phyloP scores from a whole-genome alignment of 2,113 vertebrate species.

The Corythornis vintsioides region DNA sequence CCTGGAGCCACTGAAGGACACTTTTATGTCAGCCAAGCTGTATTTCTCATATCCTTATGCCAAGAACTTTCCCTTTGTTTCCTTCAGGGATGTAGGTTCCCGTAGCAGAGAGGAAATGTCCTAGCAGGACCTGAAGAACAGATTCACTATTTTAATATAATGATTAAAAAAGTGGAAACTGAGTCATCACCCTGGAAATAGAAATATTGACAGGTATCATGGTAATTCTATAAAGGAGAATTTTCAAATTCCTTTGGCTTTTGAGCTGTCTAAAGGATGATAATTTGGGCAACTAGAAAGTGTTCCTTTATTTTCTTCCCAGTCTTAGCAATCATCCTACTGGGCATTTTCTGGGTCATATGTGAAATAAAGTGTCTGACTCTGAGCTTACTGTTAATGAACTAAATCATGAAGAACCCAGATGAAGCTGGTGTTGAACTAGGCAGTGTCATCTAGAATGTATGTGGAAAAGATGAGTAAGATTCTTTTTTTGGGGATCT shows the following conservation, averaged over 20 bases:
- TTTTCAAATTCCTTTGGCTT: neutral
- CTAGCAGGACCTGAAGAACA: neutral
- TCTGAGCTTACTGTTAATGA: neutral
- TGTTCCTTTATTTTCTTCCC: neutral
- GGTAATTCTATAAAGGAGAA: neutral
- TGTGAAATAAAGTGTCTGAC: neutral
- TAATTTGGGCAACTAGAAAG: neutral
- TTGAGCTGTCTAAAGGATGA: neutral
- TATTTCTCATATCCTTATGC: neutral
- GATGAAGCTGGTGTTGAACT: neutral
- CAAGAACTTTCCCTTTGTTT: neutral
- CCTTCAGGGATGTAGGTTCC: neutral
- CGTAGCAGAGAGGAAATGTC: neutral
- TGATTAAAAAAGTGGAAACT: neutral
- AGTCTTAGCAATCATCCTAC: neutral
- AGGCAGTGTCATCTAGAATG: neutral
- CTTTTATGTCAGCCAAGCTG: neutral
- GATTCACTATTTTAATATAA: neutral
- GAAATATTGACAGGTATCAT: neutral
- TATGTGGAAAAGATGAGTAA: neutral
- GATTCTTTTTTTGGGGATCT: neutral
- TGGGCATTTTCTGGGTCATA: neutral
- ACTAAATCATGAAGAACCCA: neutral
- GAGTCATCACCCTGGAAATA: neutral
- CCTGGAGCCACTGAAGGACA: accelerated